Evolutionary conservation across 2,797 vertebrate species (phyloP).

Genomic region (Sebastes elongatus): DNA sequence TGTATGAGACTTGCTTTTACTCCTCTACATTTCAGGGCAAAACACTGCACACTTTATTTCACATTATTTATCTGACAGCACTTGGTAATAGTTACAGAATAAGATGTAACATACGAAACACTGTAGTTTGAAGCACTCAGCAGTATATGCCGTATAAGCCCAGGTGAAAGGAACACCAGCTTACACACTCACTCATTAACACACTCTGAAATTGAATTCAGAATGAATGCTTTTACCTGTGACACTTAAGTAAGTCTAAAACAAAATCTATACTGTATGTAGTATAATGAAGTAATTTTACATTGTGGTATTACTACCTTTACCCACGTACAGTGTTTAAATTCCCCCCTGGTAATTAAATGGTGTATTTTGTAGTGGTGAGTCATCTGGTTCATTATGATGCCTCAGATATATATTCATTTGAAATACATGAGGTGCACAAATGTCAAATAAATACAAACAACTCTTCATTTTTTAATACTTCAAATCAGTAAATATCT

Average conservation of each 20-base stretch:
- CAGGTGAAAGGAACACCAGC: neutral
- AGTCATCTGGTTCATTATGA: neutral
- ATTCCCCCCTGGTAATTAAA: neutral
- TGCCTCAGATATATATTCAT: neutral
- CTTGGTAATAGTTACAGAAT: neutral
- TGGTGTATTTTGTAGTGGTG: neutral
- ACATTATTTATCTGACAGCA: neutral
- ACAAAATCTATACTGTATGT: neutral
- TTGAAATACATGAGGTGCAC: neutral
- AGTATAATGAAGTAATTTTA: neutral
- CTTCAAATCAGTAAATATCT: neutral
- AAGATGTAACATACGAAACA: neutral
- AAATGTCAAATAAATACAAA: neutral
- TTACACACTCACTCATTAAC: neutral
- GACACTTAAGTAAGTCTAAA: neutral
- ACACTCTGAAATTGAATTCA: neutral
- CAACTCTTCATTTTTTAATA: neutral
- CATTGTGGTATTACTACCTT: neutral
- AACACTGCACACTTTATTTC: neutral
- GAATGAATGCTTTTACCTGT: neutral
- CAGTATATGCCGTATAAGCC: neutral
- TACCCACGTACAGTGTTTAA: too few relatives aligned
- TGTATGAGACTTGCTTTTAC: neutral
- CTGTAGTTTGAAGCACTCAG: neutral
- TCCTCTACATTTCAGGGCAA: neutral